A percentile compares a stretch with the other conserved stretches of the same genome.
Conservation (phyloP, 2,888 invertebrate species). For the Tanytarsus gracilentus region DNA sequence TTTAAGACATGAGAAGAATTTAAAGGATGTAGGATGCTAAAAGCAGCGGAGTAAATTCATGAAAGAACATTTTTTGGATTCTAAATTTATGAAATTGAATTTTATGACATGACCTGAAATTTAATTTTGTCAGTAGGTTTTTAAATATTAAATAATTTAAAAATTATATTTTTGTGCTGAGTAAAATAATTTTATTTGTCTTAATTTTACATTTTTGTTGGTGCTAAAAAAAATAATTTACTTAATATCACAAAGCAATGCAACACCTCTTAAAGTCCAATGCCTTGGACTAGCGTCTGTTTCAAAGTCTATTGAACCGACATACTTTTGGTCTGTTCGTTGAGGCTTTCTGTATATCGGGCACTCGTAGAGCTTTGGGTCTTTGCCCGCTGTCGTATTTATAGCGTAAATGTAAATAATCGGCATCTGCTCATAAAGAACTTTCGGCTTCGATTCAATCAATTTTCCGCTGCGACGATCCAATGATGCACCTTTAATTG, state of each 20-base stretch:
- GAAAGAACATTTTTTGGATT: too few species aligned
- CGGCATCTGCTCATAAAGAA: constrained; percentile 91
- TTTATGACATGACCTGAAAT: too few species aligned
- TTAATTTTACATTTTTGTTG: background rate
- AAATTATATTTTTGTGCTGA: background rate
- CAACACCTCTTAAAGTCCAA: constrained; percentile 94
- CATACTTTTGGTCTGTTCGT: constrained; percentile 89
- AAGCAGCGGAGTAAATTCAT: too few species aligned
- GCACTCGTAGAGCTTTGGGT: constrained; percentile 86
- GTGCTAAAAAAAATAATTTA: constrained; percentile 43
- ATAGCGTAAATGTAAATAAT: constrained; percentile 94
- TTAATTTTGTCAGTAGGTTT: too few species aligned
- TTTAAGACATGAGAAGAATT: too few species aligned
- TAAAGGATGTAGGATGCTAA: too few species aligned
- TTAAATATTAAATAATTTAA: too few species aligned
- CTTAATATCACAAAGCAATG: constrained; percentile 91
- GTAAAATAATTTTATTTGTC: background rate
- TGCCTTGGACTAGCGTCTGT: constrained; percentile 86
- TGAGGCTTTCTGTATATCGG: constrained; percentile 94
- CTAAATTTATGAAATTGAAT: too few species aligned
- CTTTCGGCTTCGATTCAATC: constrained; percentile 86
- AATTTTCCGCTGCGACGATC: constrained; percentile 81
- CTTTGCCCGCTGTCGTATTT: constrained; percentile 86
- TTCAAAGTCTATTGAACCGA: constrained; percentile 90
- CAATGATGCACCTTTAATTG: constrained; percentile 63